Base-by-base conservation (phyloP, 1,140 invertebrate species). In the Anagrus nilaparvatae region DNA sequence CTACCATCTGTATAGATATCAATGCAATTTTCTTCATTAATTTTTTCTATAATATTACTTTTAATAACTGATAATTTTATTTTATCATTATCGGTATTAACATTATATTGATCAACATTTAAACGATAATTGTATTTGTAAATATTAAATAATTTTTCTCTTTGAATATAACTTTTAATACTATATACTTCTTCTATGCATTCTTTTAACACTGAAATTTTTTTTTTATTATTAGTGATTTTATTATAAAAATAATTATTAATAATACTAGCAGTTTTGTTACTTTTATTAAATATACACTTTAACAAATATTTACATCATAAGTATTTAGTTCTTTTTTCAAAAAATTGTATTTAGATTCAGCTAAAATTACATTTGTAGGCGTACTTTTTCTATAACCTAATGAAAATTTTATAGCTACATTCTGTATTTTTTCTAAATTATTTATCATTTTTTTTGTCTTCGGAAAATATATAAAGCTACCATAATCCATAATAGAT, bases 321-420 rank as follows among this genome's bases (percentile, higher is more conserved):
- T 12, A 39, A 14, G 14, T 19, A 29, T 20, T 29, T 39, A 10
- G 8, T 7, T 28, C 37, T 17, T 2, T 39, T 29, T 29, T 10
- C 5, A 39, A 8, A 12, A 16, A 27, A 21, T 17, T 9, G 10
- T 18, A 12, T 27, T 43, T 44, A 1, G 45, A 40, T 45, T 47
- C 43, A 7, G 43, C 45, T 6, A 51, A 13, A 5, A 47, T 21
- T 10, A 51, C 14, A 20, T 47, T 47, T 4, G 28, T 45, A 2
- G 46, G 49, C 2, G 45, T 47, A 5, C 43, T 45, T 8, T 8
- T 37, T 25, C 45, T 41, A 13, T 46, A 50, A 14, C 44, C 48
- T 13, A 50, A 19, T 10, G 32, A 37, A 1, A 20, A 9, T 23
- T 44, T 38, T n/a, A 50, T 17, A 7, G 44, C 44, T n/a, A 30